Evolutionary conservation across 2,888 invertebrate species (phyloP).

Genomic region (Euzetes globulus): DNA sequence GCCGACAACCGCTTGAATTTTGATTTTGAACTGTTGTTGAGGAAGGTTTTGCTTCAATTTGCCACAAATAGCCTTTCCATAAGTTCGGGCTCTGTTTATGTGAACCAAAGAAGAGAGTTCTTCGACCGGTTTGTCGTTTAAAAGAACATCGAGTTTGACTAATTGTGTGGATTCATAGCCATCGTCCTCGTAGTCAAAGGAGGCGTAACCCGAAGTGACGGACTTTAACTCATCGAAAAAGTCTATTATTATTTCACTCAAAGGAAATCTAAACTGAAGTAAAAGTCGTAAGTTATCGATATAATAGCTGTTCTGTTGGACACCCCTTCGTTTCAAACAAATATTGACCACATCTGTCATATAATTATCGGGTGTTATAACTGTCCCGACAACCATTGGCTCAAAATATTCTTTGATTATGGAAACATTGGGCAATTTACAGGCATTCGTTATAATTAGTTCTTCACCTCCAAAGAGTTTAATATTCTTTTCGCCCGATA

Average conservation of each 20-base stretch:
- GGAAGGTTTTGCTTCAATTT: constrained; percentile 78
- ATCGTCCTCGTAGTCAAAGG: constrained; percentile 83
- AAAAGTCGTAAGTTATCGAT: constrained; percentile 76
- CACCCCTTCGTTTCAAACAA: constrained; percentile 60
- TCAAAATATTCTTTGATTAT: constrained; percentile 70
- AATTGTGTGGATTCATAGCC: constrained; percentile 69
- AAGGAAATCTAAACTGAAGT: constrained; percentile 72
- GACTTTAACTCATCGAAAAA: constrained; percentile 89
- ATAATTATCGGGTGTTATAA: constrained; percentile 66
- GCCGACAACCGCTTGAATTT: constrained; percentile 73
- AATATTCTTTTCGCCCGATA: constrained; percentile 61
- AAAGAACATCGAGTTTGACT: constrained; percentile 64
- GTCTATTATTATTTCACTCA: constrained; percentile 88
- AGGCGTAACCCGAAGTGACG: constrained; percentile 82
- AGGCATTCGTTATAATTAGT: constrained; percentile 47
- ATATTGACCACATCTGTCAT: constrained; percentile 45
- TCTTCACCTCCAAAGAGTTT: constrained; percentile 49
- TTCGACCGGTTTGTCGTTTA: constrained; percentile 73
- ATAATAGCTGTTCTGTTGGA: constrained; percentile 61
- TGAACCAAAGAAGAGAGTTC: constrained; percentile 79
- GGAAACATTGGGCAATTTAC: constrained; percentile 49
- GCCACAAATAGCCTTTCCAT: constrained; percentile 61
- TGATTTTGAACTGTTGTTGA: constrained; percentile 71
- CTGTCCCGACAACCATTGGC: constrained; percentile 78
- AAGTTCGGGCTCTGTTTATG: constrained; percentile 57